Evolutionary conservation across 2,797 vertebrate genomes (phyloP), one percentile per base, ranked within the genome.

Genomic region (Erpetoichthys calabaricus): DNA sequence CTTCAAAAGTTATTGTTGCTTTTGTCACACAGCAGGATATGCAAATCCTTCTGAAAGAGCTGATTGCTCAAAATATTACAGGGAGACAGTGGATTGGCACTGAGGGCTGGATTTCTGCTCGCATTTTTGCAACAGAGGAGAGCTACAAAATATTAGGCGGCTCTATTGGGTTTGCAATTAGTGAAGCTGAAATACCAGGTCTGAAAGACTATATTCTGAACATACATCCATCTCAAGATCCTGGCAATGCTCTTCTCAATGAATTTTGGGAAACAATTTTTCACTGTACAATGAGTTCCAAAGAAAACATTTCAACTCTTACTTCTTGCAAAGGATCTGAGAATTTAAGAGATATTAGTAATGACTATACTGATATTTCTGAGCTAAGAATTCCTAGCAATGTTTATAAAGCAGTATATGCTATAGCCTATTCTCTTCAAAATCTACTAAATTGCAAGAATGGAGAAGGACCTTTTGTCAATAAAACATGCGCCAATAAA

Each of bases 321-420:
- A 51, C 42, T 9, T 45, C 5, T 4, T 60, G 59, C 4, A 56
- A 5, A 3, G 59, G 59, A 6, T 42, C 46, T 45, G 59, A 60
- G 10, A 43, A 3, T 5, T n/a, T 60, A 45, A 0, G 43, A 42
- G 7, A 41, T n/a, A 6, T 47, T 41, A 5, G 44, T 3, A 56
- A 60, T 42, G 25, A 8, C 0, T 60, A 55, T 3, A 45, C 53
- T 5, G 53, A 56, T 9, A 4, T 44, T 4, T 5, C 41, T 0
- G 5, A 56, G 47, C 51, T 56, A n/a, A 45, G 52, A 5, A 54
- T 7, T 43, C 53, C 59, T 7, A 46, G 55, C 47, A 47, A 47
- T 60, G 51, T 60, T 4, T 56, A 60, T 6, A 60, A 55, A 25
- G 59, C 45, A 1, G 53, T 60, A 7, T 60, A 56, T 49, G n/a